Conservation (phyloP, 2,888 invertebrate genomes). For the Torymus auratus region DNA sequence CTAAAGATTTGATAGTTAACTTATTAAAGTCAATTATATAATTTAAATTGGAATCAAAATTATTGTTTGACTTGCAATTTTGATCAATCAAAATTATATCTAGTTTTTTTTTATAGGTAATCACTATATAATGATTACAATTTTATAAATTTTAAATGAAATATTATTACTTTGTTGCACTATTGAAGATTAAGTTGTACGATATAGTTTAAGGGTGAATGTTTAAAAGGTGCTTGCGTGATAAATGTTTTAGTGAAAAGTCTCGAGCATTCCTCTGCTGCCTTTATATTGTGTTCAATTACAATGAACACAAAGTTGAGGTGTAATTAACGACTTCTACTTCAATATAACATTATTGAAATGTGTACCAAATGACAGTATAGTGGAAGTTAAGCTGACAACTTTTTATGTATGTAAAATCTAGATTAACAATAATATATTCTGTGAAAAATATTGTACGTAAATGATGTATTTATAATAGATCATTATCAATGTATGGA, state of each 20-base stretch:
- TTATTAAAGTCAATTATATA: neutral
- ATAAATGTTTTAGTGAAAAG: slow-evolving; percentile 58
- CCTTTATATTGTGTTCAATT: slow-evolving; percentile 64
- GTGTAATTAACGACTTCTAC: slow-evolving; percentile 54
- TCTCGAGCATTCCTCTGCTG: slow-evolving; percentile 72
- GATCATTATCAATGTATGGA: slow-evolving; percentile 47
- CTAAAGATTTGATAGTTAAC: slow-evolving; percentile 9
- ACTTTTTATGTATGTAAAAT: slow-evolving; percentile 57
- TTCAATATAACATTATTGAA: slow-evolving; percentile 49
- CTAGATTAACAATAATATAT: slow-evolving; percentile 54
- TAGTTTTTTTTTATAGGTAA: slow-evolving; percentile 7
- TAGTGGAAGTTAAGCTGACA: slow-evolving; percentile 37
- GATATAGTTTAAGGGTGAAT: slow-evolving; percentile 48
- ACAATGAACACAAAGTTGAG: slow-evolving; percentile 45
- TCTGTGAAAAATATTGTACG: slow-evolving; percentile 56
- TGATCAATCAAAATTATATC: slow-evolving; percentile 35
- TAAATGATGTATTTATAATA: slow-evolving; percentile 53
- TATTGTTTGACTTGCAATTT: too few relatives aligned
- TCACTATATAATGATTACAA: slow-evolving; percentile 6
- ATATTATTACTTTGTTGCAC: slow-evolving; percentile 45
- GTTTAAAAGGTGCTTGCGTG: slow-evolving; percentile 51
- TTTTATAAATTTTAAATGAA: slow-evolving; percentile 34
- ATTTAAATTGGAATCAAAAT: neutral
- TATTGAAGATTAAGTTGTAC: slow-evolving; percentile 40
- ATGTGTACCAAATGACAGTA: slow-evolving; percentile 34